Evolutionary conservation across 1,140 invertebrate genomes (phyloP), one percentile per base, ranked within the genome.

Genomic region (Mizuhopecten yessoensis): DNA sequence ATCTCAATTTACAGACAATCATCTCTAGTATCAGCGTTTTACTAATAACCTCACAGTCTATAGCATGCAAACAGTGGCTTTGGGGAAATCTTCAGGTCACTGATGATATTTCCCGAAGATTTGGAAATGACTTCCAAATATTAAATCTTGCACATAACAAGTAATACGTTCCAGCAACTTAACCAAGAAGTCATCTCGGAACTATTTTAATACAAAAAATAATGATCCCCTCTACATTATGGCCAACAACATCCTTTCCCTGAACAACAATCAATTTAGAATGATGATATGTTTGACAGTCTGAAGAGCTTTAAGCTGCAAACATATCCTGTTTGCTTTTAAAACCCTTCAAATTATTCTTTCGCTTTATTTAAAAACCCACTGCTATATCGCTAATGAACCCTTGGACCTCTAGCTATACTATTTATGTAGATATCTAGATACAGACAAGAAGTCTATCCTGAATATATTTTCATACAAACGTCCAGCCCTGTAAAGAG

Each of bases 191-290:
- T 39, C 13, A 7, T 39, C 13, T 39, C 36, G 5, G 36, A 39
- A 39, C 5, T 13, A 39, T 13, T 39, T 39, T 13, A 39, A 39
- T 13, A 39, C 13, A 39, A 13, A 39, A 39, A 13, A 39, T 39
- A 39, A 39, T 39, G 5, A 7, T 5, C 13, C 36, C 5, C 36
- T 39, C 5, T 7, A 57, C 9, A 57, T 20, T 20, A 57, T 20
- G 17, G n/a, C 20, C 57, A 75, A 29, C 23, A 29, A 5, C 57
- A 75, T 75, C 23, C n/a, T 75, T 29, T 75, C 17, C 11, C 23
- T 29, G 57, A n/a, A 75, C 57, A 75, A 75, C 57, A 75, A 29
- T 29, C n/a, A 75, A 75, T 75, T n/a, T 75, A 49, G 57, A 75
- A 17, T 17, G 17, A 13, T 17, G 42, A 45, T 45, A 45, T 75